These are phyloP conservation scores for Temnothorax curvispinosus DNA, from an alignment of 1,140 invertebrate species.

Conservation along the genomic window DNA sequence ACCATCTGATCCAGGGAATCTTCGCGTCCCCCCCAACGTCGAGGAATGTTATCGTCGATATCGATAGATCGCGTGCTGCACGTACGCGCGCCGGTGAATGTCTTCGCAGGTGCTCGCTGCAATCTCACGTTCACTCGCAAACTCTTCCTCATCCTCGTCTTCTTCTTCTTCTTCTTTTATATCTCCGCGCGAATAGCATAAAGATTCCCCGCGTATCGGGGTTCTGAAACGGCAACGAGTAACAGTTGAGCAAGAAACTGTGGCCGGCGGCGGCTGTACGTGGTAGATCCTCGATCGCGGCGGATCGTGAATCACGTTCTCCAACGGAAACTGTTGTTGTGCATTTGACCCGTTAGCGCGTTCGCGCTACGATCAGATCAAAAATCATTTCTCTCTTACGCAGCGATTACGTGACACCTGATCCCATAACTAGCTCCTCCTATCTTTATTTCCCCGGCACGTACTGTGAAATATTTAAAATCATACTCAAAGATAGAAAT, in stretches of 20 bases:
- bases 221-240: constrained; percentile 24
- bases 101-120: constrained; percentile 53
- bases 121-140: constrained; percentile 43
- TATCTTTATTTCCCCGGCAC: neutral
- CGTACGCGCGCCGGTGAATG: constrained; percentile 44
- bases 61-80: constrained; percentile 55
- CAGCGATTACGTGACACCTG: constrained; percentile 27
- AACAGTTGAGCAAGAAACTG: constrained; percentile 45
- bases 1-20: neutral
- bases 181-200: neutral
- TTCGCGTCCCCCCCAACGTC: neutral
- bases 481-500: neutral
- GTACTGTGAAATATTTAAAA: neutral
- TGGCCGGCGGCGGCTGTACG: constrained; percentile 29
- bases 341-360: constrained; percentile 47
- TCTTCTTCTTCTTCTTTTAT: constrained; percentile 12
- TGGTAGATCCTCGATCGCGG: constrained; percentile 21
- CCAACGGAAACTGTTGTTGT: constrained; percentile 58
- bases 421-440: neutral
- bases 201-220: neutral
- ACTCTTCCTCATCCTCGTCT: neutral
- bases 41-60: constrained; percentile 36
- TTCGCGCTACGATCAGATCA: constrained; percentile 21
- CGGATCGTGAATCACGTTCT: constrained; percentile 59
- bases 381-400: constrained; percentile 36